These are phyloP conservation scores for Spheniscus humboldti DNA, from an alignment of 2,797 vertebrate genomes.

Conservation along the genomic window DNA sequence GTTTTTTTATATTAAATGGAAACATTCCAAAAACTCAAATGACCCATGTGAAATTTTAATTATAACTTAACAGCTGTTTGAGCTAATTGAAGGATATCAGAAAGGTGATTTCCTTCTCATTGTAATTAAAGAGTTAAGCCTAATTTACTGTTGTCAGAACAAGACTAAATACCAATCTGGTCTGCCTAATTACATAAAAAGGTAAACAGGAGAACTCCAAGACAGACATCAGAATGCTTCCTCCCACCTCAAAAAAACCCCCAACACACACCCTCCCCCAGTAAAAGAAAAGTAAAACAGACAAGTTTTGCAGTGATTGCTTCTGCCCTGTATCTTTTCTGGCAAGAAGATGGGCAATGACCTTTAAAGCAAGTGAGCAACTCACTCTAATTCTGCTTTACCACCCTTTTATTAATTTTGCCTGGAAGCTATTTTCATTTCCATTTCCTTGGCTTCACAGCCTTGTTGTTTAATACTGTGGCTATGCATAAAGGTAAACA, in stretches of 20 bases:
- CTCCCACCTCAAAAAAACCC: background rate
- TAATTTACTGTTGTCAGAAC: slow-evolving; percentile 78
- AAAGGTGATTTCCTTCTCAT: slow-evolving; percentile 76
- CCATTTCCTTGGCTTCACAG: slow-evolving; percentile 14
- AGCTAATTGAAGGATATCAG: slow-evolving; percentile 77
- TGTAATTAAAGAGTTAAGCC: slow-evolving; percentile 82
- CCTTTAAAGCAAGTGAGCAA: slow-evolving; percentile 40
- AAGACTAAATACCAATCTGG: slow-evolving; percentile 77
- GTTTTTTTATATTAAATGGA: slow-evolving; percentile 77
- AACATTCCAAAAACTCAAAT: slow-evolving; percentile 78
- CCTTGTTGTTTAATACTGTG: background rate
- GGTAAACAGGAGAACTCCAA: slow-evolving; percentile 67
- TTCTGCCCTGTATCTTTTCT: background rate
- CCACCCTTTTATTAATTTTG: slow-evolving; percentile 39
- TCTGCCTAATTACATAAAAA: slow-evolving; percentile 68
- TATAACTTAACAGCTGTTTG: slow-evolving; percentile 81
- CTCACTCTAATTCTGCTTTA: background rate
- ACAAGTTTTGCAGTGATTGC: background rate
- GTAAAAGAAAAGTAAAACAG: background rate
- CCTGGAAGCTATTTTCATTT: slow-evolving; percentile 36
- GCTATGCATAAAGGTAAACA: slow-evolving; percentile 1
- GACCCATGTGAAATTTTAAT: slow-evolving; percentile 81
- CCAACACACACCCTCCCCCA: background rate
- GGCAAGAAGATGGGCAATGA: slow-evolving; percentile 11
- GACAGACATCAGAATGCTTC: background rate